Base-by-base conservation (phyloP, 2,888 invertebrate species). In the Rosalia funebris region DNA sequence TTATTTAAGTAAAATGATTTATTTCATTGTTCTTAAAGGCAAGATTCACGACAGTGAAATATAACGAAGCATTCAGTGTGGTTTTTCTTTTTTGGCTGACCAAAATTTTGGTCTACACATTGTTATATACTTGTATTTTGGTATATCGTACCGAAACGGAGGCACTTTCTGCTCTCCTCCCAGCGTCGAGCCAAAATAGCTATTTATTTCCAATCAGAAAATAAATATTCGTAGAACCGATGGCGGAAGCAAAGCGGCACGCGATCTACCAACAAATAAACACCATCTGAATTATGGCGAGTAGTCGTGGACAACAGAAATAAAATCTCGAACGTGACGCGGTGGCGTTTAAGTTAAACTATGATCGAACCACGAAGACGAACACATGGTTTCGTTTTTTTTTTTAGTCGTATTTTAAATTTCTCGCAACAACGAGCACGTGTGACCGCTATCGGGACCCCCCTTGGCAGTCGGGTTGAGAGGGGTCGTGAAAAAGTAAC, bases 371-470 rank as follows among this genome's bases (percentile, higher is more conserved):
- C n/a, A 36, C 36, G 36, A 36, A 12, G 14, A 36, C 14, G 14
- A 39, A 39, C 39, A 39, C 16, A 39, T 39, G 39, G 39, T 14
- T 39, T 39, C 15, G 16, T 12, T 39, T 39, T 39, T 39, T 39
- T 39, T 15, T 39, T 15, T 9, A 5, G 10, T 16, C 14, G 16
- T 15, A 15, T 16, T 39, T 39, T 39, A 39, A 16, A 25, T 5
- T 16, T 39, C 39, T 39, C 9, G 1, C 16, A 39, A 39, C 2
- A 14, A 5, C 16, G 1, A 9, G 39, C 39, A 39, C 39, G 16
- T 39, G 39, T 39, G 12, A 1, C 12, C 12, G 1, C 9, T 4
- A 14, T 39, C 3, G 25, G 25, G 25, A 7, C 7, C 25, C 7
- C 25, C 25, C 4, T 25, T 7, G 25, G 25, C 25, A 7, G 3